Evolutionary conservation across 2,113 vertebrate genomes (phyloP), one percentile per base, ranked within the genome.

Genomic region (Oryctolagus cuniculus): DNA sequence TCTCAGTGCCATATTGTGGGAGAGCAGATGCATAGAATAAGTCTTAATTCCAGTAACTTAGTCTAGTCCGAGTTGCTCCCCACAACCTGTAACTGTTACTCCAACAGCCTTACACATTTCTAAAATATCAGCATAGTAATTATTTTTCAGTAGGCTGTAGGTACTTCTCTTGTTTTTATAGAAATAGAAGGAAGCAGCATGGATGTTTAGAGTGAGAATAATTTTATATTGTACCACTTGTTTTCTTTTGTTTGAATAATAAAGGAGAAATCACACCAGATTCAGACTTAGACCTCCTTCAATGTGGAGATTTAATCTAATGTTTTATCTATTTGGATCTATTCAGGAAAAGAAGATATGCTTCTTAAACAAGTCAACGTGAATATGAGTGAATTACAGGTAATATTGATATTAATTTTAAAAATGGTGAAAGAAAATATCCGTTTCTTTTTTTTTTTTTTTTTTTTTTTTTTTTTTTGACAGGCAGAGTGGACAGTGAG

Each of bases 311-410:
- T 81, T 80, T 87, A 91, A 94, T 25, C 63, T 93, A 94, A 95
- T 38, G 5, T 94, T 38, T 87, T 8, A 96, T 97, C 96, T 95
- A 94, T 98, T 97, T 85, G 96, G 97, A 81, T 74, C 96, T 96
- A 89, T 96, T 53, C 97, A 99, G 99, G 99, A 83, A 99, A 99
- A 98, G 99, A 99, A 98, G 99, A 99, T 51, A 25, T 98, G 72
- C 97, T 99, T 73, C 98, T 99, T 87, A 99, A 99, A 90, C 99
- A 99, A 98, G 98, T 98, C 93, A 98, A 99, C 29, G 98, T 96
- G 16, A 98, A 99, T 95, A 97, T 99, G 95, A 97, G 97, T 93
- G 99, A 98, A 66, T 96, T 98, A 31, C 99, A 99, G 98, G 99
- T 99, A 98, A 97, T 85, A 69, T 21, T 88, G 3, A 31, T 67